Conservation (phyloP, 2,797 vertebrate genomes). For the Acanthiza pusilla region DNA sequence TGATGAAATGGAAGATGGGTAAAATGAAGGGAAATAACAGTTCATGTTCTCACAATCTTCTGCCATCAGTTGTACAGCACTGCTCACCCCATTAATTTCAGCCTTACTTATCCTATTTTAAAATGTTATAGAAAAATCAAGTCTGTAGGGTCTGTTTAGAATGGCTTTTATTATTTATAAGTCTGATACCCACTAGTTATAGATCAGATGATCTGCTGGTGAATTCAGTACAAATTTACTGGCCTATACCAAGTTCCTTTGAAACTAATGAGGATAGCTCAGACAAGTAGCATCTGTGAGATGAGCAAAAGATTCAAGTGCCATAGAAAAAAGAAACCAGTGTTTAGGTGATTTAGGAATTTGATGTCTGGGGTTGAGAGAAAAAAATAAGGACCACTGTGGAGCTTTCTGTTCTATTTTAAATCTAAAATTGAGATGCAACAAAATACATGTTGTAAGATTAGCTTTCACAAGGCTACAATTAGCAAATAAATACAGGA, state of each 20-base stretch:
- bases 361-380: background rate
- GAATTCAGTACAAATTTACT: background rate
- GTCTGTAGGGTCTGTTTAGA: background rate
- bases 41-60: background rate
- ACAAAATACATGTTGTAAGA: background rate
- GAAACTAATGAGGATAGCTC: background rate
- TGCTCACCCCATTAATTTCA: background rate
- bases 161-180: background rate
- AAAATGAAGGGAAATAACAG: background rate
- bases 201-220: background rate
- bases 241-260: background rate
- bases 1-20: background rate
- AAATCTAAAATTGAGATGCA: background rate
- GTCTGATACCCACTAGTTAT: background rate
- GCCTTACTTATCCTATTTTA: background rate
- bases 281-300: background rate
- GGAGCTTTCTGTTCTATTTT: background rate
- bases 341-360: background rate
- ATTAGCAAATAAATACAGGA: background rate
- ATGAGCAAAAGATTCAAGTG: background rate
- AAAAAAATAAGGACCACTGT: background rate
- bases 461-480: background rate
- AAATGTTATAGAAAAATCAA: background rate
- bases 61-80: background rate
- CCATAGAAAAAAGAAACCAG: background rate